These are phyloP conservation scores for Magallana gigas DNA, from an alignment of 1,140 invertebrate species.

Conservation along the genomic window DNA sequence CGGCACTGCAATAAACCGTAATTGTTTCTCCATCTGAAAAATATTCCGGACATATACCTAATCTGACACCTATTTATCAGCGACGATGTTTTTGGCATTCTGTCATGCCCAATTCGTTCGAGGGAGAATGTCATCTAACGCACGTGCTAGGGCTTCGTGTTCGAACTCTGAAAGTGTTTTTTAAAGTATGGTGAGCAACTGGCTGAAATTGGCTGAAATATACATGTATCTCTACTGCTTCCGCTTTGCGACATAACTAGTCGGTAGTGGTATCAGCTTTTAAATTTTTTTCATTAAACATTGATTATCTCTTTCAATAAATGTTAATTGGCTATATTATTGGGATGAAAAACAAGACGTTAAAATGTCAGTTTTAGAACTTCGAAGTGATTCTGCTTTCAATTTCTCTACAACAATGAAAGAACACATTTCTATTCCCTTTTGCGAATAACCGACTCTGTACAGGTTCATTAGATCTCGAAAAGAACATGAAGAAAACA, in stretches of 20 bases:
- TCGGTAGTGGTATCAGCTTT: neutral
- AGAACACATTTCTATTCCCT: constrained; percentile 28
- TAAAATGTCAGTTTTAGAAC: neutral
- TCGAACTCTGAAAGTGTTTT: constrained; percentile 7
- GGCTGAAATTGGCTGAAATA: neutral
- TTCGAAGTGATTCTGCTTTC: neutral
- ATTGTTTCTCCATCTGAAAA: constrained; percentile 12
- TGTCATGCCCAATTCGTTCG: constrained; percentile 22
- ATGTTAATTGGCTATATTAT: neutral
- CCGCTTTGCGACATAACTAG: neutral
- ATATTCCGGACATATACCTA: constrained; percentile 15
- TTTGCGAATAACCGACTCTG: constrained; percentile 14
- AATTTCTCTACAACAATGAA: constrained; percentile 16
- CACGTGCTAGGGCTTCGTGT: constrained; percentile 5
- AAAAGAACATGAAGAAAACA: constrained; percentile 45
- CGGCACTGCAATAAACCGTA: neutral
- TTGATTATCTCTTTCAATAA: constrained; percentile 9
- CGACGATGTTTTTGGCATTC: constrained; percentile 18
- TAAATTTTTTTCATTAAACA: neutral
- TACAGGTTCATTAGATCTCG: constrained; percentile 46
- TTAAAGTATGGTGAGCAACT: neutral
- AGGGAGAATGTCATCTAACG: neutral
- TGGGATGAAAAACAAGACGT: neutral
- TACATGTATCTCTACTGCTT: neutral
- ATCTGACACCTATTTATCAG: constrained; percentile 22